A percentile compares a stretch with the other conserved stretches of the same genome.
phyloP scores from a whole-genome alignment of 2,113 vertebrate genomes.

The Lophotis ruficrista region DNA sequence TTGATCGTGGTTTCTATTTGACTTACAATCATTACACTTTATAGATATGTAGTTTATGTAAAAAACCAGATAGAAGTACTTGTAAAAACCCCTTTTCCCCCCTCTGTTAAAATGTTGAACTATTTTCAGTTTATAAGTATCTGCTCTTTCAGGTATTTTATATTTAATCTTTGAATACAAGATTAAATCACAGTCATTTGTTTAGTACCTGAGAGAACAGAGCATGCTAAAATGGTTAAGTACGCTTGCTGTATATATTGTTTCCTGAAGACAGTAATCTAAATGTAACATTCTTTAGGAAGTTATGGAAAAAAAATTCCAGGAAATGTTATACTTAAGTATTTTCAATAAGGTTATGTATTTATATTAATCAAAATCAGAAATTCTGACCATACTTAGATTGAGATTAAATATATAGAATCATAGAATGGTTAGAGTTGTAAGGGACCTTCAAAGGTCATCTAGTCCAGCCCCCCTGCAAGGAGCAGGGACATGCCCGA shows the following conservation, averaged over 20 bases:
- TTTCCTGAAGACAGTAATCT: not conserved
- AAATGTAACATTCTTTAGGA: not conserved
- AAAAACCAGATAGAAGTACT: not conserved
- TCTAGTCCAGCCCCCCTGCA: no score
- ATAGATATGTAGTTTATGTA: not conserved
- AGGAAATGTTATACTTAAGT: not conserved
- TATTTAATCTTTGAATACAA: not conserved
- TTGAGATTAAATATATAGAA: not conserved
- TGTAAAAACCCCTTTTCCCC: not conserved
- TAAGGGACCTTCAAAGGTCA: no score
- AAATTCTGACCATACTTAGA: not conserved
- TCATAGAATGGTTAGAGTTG: no score
- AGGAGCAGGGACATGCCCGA: no score
- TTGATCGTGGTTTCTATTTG: not conserved
- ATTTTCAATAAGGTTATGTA: not conserved
- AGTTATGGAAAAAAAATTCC: not conserved
- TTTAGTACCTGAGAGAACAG: not conserved
- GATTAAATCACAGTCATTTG: not conserved
- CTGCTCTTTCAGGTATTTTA: not conserved
- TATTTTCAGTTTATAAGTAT: not conserved
- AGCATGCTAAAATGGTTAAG: not conserved
- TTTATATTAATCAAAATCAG: not conserved
- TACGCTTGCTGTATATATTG: not conserved
- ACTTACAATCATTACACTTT: not conserved
- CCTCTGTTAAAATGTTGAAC: not conserved